Conservation (phyloP, 2,888 invertebrate species). For the Sinhomidia bicolor region DNA sequence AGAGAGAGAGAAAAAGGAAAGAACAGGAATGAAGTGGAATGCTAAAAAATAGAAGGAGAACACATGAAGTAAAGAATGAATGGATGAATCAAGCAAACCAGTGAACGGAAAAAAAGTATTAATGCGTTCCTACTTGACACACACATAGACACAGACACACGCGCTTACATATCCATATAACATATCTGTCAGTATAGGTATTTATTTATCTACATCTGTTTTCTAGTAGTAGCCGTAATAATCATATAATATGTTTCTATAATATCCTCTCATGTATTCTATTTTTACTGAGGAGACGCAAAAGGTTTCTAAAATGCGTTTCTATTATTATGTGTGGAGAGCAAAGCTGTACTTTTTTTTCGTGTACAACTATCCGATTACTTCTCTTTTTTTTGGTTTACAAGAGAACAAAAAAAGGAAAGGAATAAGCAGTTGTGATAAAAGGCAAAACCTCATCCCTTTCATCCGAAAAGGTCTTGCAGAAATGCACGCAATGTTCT, state of each 20-base stretch:
- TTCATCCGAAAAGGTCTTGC: slow-evolving; percentile 58
- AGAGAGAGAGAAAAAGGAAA: background rate
- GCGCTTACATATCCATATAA: background rate
- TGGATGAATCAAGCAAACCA: background rate
- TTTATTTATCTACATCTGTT: background rate
- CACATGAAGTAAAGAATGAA: slow-evolving; percentile 18
- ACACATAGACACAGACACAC: background rate
- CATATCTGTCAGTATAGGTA: background rate
- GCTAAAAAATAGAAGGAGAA: background rate
- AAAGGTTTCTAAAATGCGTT: background rate
- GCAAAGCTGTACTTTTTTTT: background rate
- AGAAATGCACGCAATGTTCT: slow-evolving; percentile 62
- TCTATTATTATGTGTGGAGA: slow-evolving; percentile 16
- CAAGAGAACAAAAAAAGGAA: slow-evolving; percentile 48
- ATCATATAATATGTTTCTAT: background rate
- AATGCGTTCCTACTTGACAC: background rate
- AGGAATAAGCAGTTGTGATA: slow-evolving; percentile 65
- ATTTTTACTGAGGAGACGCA: background rate
- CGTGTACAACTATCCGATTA: slow-evolving; percentile 59
- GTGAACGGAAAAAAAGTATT: background rate
- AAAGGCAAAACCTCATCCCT: slow-evolving; percentile 64
- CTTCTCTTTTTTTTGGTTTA: slow-evolving; percentile 48
- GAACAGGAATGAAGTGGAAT: background rate
- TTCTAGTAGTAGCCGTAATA: too few relatives aligned
- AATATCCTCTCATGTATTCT: background rate